These are phyloP conservation scores for Aphelocoma coerulescens DNA, from an alignment of 2,113 vertebrate species.

Conservation along the genomic window DNA sequence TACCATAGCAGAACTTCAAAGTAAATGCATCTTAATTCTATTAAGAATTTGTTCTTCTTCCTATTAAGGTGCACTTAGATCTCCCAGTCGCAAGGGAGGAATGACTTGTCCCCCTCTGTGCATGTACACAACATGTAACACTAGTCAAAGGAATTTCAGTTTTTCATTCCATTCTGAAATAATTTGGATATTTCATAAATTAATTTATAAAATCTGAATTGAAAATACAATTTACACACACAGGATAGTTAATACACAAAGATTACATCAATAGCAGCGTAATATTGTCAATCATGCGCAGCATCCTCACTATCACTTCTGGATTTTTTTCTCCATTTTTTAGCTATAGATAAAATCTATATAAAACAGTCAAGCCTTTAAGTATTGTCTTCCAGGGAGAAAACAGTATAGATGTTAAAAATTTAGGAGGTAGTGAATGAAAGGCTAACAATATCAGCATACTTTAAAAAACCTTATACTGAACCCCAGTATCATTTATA, in stretches of 20 bases:
- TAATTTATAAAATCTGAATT: constrained; percentile 55
- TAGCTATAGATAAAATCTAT: constrained; percentile 64
- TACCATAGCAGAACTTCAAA: constrained; percentile 43
- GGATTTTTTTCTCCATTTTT: background rate
- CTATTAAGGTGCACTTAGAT: constrained; percentile 67
- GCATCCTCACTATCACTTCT: constrained; percentile 32
- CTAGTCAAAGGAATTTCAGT: constrained; percentile 29
- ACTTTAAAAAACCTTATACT: constrained; percentile 53
- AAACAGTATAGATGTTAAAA: constrained; percentile 58
- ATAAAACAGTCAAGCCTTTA: constrained; percentile 73
- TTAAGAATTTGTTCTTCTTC: constrained; percentile 42
- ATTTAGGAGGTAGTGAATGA: constrained; percentile 78
- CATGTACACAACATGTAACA: constrained; percentile 13
- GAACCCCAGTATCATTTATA: constrained; percentile 59
- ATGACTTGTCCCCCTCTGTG: background rate
- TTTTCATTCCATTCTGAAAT: constrained; percentile 42
- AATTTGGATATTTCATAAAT: constrained; percentile 52
- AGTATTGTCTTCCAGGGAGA: constrained; percentile 61
- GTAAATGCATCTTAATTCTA: constrained; percentile 49
- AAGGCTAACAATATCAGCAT: constrained; percentile 63
- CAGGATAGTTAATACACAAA: constrained; percentile 40
- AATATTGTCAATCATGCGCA: constrained; percentile 29
- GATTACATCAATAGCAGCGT: constrained; percentile 62
- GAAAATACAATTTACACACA: constrained; percentile 46
- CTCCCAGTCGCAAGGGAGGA: background rate